phyloP scores from a whole-genome alignment of 2,113 vertebrate genomes.

The Marmota monax region DNA sequence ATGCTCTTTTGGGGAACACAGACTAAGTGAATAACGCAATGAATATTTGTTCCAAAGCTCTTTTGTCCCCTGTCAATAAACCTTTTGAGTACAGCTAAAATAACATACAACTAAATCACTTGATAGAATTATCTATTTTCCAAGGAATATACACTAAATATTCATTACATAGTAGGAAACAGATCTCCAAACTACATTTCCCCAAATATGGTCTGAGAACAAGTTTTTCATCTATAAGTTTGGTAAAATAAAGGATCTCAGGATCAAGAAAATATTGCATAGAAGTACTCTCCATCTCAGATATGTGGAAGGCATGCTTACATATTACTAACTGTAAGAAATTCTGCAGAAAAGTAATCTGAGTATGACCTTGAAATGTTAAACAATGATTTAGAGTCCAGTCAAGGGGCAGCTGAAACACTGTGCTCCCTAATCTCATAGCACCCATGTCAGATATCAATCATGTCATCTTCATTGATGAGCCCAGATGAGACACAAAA shows the following conservation, averaged over 20 bases:
- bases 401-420: background rate
- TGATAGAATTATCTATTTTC: background rate
- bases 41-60: background rate
- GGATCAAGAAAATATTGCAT: background rate
- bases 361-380: background rate
- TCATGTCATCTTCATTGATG: background rate
- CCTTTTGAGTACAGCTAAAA: background rate
- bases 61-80: background rate
- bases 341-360: background rate
- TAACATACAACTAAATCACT: background rate
- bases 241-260: background rate
- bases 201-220: background rate
- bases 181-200: background rate
- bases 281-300: background rate
- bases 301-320: background rate
- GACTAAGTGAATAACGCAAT: background rate
- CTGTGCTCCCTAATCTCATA: background rate
- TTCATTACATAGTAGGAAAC: background rate
- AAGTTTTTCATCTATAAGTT: background rate
- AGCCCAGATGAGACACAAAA: background rate
- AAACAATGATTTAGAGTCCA: background rate
- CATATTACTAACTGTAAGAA: background rate
- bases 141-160: background rate
- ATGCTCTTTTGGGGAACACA: background rate
- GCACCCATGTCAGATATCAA: background rate